A percentile compares a stretch with the other conserved stretches of the same genome.
These are phyloP conservation scores for mouse (Mus musculus) DNA, from an alignment of 2,113 vertebrate species.

Conservation along the genomic window DNA sequence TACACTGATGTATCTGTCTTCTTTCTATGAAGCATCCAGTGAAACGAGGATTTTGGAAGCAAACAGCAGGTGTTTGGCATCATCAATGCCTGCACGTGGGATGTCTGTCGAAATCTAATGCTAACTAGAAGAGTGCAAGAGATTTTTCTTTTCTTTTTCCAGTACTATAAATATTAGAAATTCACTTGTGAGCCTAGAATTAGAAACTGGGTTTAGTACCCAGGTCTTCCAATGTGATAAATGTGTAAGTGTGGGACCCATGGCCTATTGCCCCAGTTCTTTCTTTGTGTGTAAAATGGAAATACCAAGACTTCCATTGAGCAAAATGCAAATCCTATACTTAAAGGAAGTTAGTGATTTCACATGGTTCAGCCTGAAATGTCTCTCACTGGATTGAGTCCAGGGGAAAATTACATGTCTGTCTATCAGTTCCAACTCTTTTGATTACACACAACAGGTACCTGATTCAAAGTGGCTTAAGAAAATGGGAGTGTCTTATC, in stretches of 20 bases:
- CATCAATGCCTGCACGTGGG: not conserved
- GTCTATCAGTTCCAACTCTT: not conserved
- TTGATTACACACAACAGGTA: not conserved
- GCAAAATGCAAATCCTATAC: not conserved
- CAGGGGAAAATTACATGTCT: not conserved
- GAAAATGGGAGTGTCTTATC: not conserved
- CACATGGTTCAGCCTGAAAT: not conserved
- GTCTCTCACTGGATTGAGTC: not conserved
- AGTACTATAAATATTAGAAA: not conserved
- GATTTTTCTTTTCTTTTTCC: not conserved
- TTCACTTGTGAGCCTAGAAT: not conserved
- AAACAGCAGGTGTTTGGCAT: slow-evolving; percentile 41
- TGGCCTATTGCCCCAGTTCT: not conserved
- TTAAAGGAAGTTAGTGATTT: not conserved
- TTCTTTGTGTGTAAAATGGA: slow-evolving; percentile 9
- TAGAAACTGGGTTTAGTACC: not conserved
- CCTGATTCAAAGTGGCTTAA: not conserved
- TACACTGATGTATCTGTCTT: not conserved
- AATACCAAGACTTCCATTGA: not conserved
- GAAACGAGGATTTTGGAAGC: not conserved
- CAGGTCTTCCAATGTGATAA: not conserved
- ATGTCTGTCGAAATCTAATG: slow-evolving; percentile 30
- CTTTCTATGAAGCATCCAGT: slow-evolving; percentile 43
- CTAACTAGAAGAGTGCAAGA: not conserved
- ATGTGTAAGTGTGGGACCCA: not conserved